Evolutionary conservation across 2,888 invertebrate genomes (phyloP).

Genomic region (Melanostoma scalare): DNA sequence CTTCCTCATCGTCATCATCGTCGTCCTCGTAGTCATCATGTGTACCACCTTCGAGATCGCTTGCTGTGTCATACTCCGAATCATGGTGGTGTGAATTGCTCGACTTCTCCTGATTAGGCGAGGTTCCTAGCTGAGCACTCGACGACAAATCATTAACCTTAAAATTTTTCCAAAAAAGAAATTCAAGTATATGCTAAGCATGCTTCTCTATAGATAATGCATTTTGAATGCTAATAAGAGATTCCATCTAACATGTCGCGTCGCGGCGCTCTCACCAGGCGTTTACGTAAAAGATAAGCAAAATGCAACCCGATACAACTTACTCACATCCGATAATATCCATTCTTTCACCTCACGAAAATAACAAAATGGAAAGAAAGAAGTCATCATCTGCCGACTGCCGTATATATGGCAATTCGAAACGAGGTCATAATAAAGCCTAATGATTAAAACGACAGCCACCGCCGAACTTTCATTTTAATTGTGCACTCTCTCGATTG

Average conservation of each 20-base stretch:
- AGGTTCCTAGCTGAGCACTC: constrained; percentile 77
- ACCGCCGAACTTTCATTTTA: constrained; percentile 72
- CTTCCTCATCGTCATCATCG: constrained; percentile 76
- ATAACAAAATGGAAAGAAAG: constrained; percentile 37
- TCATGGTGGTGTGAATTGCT: constrained; percentile 82
- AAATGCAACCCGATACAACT: constrained; percentile 26
- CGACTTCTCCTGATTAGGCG: constrained; percentile 80
- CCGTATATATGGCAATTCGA: constrained; percentile 48
- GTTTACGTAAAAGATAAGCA: not conserved
- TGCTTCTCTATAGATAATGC: not conserved
- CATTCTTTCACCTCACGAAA: constrained; percentile 54
- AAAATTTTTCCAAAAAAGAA: not conserved
- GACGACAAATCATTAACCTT: constrained; percentile 59
- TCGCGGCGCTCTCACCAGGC: not conserved
- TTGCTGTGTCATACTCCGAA: constrained; percentile 82
- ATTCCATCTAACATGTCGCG: too few species aligned
- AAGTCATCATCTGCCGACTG: constrained; percentile 41
- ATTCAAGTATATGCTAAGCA: not conserved
- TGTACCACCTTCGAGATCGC: constrained; percentile 81
- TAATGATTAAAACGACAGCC: constrained; percentile 62
- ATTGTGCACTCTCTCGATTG: constrained; percentile 65
- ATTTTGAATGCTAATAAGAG: constrained; percentile 21
- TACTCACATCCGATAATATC: constrained; percentile 23
- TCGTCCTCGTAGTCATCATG: constrained; percentile 79
- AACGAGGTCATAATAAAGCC: constrained; percentile 65